Percentiles rank a stretch among this genome's conserved stretches.
These are phyloP conservation scores for Siniperca chuatsi DNA, from an alignment of 2,113 vertebrate species.

Conservation along the genomic window DNA sequence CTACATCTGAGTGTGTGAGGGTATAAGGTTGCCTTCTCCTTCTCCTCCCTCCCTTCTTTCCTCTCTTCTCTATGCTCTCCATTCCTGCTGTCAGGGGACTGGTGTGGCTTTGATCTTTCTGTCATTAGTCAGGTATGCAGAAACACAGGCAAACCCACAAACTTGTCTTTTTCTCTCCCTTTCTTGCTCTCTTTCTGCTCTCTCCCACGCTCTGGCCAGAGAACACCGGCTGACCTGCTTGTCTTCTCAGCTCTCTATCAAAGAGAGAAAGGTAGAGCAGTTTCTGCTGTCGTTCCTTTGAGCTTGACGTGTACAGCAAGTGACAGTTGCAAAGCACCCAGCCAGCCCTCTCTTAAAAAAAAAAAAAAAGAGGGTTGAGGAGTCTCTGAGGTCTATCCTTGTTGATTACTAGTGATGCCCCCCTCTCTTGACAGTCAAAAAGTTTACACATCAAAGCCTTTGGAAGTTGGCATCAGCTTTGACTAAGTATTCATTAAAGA, in stretches of 20 bases:
- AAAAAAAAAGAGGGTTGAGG: neutral
- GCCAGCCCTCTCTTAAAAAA: conserved; percentile 11
- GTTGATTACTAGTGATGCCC: conserved; percentile 17
- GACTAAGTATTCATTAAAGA: neutral
- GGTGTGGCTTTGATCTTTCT: conserved; percentile 76
- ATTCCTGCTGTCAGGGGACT: conserved; percentile 73
- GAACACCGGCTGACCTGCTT: conserved; percentile 75
- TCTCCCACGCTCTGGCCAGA: conserved; percentile 73
- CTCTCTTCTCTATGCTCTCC: conserved; percentile 36
- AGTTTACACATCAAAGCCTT: neutral
- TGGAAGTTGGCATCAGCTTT: neutral
- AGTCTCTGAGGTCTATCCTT: conserved; percentile 4
- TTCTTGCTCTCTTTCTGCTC: conserved; percentile 36
- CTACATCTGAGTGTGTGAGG: conserved; percentile 17
- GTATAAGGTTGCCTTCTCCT: conserved; percentile 43
- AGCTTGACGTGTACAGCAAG: conserved; percentile 65
- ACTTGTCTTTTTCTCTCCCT: conserved; percentile 53
- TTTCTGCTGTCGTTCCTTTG: conserved; percentile 41
- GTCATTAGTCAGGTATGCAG: conserved; percentile 84
- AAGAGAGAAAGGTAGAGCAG: conserved; percentile 56
- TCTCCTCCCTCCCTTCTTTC: neutral
- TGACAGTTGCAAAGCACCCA: conserved; percentile 45
- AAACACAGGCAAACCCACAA: conserved; percentile 65
- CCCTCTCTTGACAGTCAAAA: neutral
- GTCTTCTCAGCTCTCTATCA: conserved; percentile 73